A percentile compares a stretch with the other conserved stretches of the same genome.
phyloP scores from a whole-genome alignment of 2,113 vertebrate genomes.

The Saguinus imperator region DNA sequence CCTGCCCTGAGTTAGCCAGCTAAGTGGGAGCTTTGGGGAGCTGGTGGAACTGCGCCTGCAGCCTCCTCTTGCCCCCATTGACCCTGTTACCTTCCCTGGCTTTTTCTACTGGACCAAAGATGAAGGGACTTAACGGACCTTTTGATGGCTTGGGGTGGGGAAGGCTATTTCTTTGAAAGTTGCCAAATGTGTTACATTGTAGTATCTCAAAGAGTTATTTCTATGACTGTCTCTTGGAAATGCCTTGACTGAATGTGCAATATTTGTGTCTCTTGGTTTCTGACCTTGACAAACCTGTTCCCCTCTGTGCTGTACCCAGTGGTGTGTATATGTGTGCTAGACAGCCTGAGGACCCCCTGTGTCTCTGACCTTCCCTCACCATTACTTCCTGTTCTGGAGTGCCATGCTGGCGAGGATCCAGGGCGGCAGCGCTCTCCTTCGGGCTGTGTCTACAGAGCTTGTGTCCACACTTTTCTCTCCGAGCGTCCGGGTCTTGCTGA shows the following conservation, averaged over 20 bases:
- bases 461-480: background rate
- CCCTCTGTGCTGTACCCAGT: conserved; percentile 44
- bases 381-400: background rate
- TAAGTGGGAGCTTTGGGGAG: background rate
- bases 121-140: conserved; percentile 4
- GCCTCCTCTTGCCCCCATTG: background rate
- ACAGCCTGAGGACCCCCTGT: background rate
- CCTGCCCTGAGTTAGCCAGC: background rate
- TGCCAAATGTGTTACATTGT: conserved; percentile 43
- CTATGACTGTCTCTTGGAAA: conserved; percentile 78
- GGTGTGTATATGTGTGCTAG: background rate
- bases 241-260: conserved; percentile 79
- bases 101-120: conserved; percentile 29
- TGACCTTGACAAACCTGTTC: conserved; percentile 68
- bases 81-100: background rate
- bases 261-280: conserved; percentile 77
- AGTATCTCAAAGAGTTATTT: conserved; percentile 78
- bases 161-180: conserved; percentile 5
- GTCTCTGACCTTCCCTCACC: background rate
- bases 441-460: background rate
- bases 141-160: background rate
- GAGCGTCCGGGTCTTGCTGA: background rate
- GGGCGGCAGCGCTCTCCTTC: background rate
- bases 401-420: rapidly evolving
- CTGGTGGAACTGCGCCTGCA: conserved; percentile 32